These are phyloP conservation scores for Emydoidea blandingii DNA, from an alignment of 2,797 vertebrate species.

Conservation along the genomic window DNA sequence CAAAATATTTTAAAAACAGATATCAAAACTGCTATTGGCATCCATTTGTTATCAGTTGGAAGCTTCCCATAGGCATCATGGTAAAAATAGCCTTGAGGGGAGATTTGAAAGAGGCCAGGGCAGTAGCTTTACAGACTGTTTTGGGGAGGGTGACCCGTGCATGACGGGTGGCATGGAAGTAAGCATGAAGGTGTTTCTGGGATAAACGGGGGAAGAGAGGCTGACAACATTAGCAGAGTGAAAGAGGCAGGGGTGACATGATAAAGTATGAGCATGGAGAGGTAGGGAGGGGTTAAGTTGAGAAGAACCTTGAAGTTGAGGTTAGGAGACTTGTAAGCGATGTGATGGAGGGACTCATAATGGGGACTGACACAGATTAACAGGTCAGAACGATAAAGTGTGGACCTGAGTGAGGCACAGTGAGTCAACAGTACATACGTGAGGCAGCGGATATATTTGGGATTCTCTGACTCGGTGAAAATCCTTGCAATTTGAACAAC, in stretches of 20 bases:
- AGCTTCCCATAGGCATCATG: neutral
- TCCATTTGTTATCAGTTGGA: neutral
- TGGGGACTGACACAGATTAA: neutral
- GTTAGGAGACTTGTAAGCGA: neutral
- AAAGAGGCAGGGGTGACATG: neutral
- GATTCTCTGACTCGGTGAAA: neutral
- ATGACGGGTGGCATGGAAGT: neutral
- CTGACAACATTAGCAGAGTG: neutral
- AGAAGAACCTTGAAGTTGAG: neutral
- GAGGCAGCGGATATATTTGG: neutral
- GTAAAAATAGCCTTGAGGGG: neutral
- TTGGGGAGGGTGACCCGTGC: neutral
- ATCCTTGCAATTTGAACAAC: neutral
- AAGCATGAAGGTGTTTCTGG: neutral
- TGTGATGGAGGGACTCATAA: neutral
- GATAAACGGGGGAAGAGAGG: neutral
- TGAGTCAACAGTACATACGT: neutral
- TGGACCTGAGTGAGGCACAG: neutral
- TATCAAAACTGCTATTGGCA: neutral
- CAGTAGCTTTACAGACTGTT: neutral
- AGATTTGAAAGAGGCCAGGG: neutral
- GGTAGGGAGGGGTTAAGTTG: neutral
- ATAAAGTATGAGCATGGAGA: neutral
- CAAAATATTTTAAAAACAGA: neutral
- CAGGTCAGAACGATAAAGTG: neutral